These are phyloP conservation scores for Labeo calbasu DNA, from an alignment of 2,797 vertebrate species.

Conservation along the genomic window DNA sequence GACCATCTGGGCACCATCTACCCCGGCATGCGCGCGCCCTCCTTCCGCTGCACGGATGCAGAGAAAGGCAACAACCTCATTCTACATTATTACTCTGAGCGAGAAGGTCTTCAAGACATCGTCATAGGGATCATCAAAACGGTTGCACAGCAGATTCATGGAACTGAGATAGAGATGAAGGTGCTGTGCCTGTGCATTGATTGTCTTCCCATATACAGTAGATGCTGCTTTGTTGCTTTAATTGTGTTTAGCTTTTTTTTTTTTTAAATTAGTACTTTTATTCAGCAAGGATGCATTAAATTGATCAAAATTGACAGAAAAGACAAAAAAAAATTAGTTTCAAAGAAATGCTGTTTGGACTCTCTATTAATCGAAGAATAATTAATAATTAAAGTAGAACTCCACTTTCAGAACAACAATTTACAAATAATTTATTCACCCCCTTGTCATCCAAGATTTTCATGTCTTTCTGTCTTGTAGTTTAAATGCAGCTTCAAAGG, in stretches of 20 bases:
- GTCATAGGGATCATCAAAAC: conserved; percentile 99
- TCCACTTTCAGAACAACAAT: too few species aligned
- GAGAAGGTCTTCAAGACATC: conserved; percentile 98
- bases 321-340: too few species aligned
- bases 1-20: conserved; percentile 99
- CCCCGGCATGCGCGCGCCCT: conserved; percentile 97
- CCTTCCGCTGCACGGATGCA: conserved; percentile 96
- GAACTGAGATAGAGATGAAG: conserved; percentile 99
- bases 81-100: conserved; percentile 97
- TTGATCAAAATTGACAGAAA: too few species aligned
- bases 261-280: not conserved
- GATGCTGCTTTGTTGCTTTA: conserved; percentile 13
- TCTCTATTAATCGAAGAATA: not conserved
- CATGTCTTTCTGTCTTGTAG: too few species aligned
- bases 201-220: not conserved
- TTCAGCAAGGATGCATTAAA: not conserved
- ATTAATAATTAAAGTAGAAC: too few species aligned
- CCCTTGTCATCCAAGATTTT: too few species aligned
- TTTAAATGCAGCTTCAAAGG: too few species aligned
- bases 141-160: conserved; percentile 96
- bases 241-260: not conserved
- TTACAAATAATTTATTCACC: too few species aligned
- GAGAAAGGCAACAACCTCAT: conserved; percentile 97
- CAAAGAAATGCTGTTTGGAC: too few species aligned
- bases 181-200: conserved; percentile 68